Base-by-base conservation (phyloP, 2,797 vertebrate species). In the Thaleichthys pacificus region DNA sequence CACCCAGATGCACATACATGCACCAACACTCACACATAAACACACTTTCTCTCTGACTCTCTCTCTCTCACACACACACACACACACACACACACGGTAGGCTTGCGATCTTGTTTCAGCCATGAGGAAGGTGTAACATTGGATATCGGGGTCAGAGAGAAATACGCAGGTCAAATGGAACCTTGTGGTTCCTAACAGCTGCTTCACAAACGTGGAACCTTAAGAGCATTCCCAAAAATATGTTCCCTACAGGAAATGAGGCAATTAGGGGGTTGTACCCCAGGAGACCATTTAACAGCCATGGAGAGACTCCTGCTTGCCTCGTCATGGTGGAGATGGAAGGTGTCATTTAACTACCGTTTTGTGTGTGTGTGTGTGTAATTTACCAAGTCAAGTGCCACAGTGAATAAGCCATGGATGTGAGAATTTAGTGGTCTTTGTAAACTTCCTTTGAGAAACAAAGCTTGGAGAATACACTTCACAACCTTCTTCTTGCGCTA, bases 151-250 rank as follows among this genome's bases (percentile, higher is more conserved):
- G 85, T 88, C 84, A 77, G 61, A 19, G 58, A 56, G 61, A 80
- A 84, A 82, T 82, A 76, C 57, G 57, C 54, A 82, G 86, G 86
- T 88, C 84, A 85, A 85, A 73, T 67, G 72, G 58, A 84, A 77
- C 63, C 67, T 70, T 71, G 71, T 76, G 76, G 82, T 15, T 19
- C 73, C 35, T 72, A 77, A 87, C 89, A 92, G 88, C 90, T 91
- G 89, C 77, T 78, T 67, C 68, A 73, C 82, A 80, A 8, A 84
- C 74, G 78, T 80, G 77, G 76, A 81, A 74, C 76, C 75, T 76
- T 73, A 82, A 76, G 76, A 85, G 79, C 81, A 80, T 83, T 84
- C 79, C 84, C 35, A 57, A 79, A 85, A 84, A 82, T 69, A 76
- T 38, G 70, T 73, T 47, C 58, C 5, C 3, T 24, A 62, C 74